These are phyloP conservation scores for Neodiprion virginianus DNA, from an alignment of 1,140 invertebrate species.

Conservation along the genomic window DNA sequence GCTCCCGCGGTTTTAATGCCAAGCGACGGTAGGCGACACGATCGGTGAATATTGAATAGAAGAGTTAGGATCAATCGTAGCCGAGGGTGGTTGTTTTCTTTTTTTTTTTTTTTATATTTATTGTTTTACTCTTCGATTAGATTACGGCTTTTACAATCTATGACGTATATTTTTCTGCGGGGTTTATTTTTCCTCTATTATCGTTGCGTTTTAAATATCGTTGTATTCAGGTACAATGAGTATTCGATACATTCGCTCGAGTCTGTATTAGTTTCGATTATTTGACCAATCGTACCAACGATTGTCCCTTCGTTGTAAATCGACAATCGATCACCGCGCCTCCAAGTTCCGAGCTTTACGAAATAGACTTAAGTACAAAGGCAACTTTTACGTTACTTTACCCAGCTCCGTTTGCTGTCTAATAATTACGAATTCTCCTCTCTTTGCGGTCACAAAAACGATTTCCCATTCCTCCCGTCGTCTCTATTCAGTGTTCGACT, in stretches of 20 bases:
- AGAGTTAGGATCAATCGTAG: too few relatives aligned
- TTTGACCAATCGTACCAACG: background rate
- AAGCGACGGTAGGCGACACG: too few relatives aligned
- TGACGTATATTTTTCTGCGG: background rate
- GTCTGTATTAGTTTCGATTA: background rate
- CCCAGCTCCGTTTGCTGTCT: background rate
- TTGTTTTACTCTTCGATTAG: too few relatives aligned
- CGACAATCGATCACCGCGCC: too few relatives aligned
- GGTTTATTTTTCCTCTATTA: background rate
- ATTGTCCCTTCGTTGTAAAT: background rate
- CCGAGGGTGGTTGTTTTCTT: too few relatives aligned
- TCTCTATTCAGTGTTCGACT: background rate
- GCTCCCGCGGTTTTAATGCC: too few relatives aligned
- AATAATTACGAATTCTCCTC: background rate
- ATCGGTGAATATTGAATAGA: too few relatives aligned
- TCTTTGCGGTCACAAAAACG: background rate
- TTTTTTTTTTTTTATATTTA: too few relatives aligned
- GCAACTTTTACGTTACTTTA: background rate
- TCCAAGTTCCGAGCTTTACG: background rate
- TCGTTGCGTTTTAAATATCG: constrained; percentile 29
- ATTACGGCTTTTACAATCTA: too few relatives aligned
- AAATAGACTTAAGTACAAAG: background rate
- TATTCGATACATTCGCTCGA: background rate
- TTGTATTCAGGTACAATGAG: constrained; percentile 37
- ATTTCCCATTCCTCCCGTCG: background rate